Evolutionary conservation across 2,797 vertebrate genomes (phyloP), one percentile per base, ranked within the genome.

Genomic region (Sebastes itinus): DNA sequence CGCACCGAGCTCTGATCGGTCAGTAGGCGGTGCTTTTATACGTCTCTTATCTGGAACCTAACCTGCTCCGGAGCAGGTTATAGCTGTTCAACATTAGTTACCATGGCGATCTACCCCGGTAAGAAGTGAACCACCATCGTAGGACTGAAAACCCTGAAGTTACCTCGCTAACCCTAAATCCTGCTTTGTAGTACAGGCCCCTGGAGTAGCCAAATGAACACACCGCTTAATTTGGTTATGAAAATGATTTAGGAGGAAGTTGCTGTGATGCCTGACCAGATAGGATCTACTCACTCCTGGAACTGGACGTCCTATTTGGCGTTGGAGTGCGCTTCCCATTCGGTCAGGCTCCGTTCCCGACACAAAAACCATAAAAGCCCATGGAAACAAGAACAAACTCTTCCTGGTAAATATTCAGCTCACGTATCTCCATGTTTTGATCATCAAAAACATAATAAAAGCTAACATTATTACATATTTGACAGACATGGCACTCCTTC

Each of bases 241-340:
- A 11, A 54, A 33, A 79, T 60, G 7, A 75, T 82, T 81, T 68
- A 95, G 95, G 92, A 91, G 8, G 52, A 81, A 28, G 62, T 93
- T 35, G 4, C 46, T 9, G 83, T 94, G 74, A 65, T 3, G 2
- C 68, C 63, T 7, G 64, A 90, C 2, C 80, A 59, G 18, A 38
- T 68, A 1, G 86, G 75, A 14, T 75, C 56, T 6, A 69, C 63
- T 59, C 86, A 94, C 68, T 77, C 66, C 9, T 94, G 94, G 95
- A 93, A 27, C 14, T 94, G 94, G 94, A 93, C n/a, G 0, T 93
- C 94, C 3, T 12, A 63, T 56, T 23, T 94, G 52, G n/a, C 93
- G 0, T 28, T 89, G 13, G 73, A 95, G 25, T 95, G 94, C 14
- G 75, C 82, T 2, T 79, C 87, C 23, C 89, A 92, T 81, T 90